Conservation (phyloP, 1,140 invertebrate genomes). For the Plodia interpunctella region DNA sequence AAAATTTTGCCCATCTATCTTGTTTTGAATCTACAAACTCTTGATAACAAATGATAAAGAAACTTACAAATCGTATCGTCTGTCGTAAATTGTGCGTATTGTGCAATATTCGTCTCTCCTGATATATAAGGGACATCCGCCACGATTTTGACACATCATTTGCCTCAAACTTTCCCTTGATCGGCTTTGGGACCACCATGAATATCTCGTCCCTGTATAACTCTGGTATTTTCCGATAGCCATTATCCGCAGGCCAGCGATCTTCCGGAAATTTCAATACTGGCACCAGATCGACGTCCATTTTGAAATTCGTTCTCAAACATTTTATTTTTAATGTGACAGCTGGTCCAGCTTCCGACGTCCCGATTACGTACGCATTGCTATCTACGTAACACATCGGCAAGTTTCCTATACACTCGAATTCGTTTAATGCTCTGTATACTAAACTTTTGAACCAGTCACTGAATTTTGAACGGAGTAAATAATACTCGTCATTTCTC, state of each 20-base stretch:
- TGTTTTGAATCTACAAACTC: background rate
- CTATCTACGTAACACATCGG: slow-evolving; percentile 21
- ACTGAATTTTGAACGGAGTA: slow-evolving; percentile 57
- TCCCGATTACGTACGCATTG: slow-evolving; percentile 30
- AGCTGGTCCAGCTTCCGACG: slow-evolving; percentile 66
- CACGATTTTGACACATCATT: slow-evolving; percentile 42
- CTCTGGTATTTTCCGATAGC: slow-evolving; percentile 32
- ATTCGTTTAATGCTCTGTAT: slow-evolving; percentile 33
- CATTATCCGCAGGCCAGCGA: slow-evolving; percentile 35
- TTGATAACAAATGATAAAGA: background rate
- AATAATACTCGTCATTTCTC: slow-evolving; percentile 40
- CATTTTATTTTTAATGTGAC: slow-evolving; percentile 55
- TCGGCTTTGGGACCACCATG: slow-evolving; percentile 54
- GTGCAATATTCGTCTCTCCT: slow-evolving; percentile 44
- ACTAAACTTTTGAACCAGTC: slow-evolving; percentile 65
- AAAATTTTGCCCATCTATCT: too few species aligned
- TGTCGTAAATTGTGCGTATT: slow-evolving; percentile 36
- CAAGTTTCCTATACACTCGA: slow-evolving; percentile 8
- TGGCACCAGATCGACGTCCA: slow-evolving; percentile 71
- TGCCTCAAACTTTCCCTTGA: slow-evolving; percentile 24
- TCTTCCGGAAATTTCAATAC: slow-evolving; percentile 55
- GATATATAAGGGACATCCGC: slow-evolving; percentile 50
- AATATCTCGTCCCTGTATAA: slow-evolving; percentile 34
- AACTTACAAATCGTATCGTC: slow-evolving; percentile 42
- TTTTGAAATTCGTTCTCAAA: slow-evolving; percentile 23